phyloP scores from a whole-genome alignment of 2,113 vertebrate species.

The Nycticebus coucang region DNA sequence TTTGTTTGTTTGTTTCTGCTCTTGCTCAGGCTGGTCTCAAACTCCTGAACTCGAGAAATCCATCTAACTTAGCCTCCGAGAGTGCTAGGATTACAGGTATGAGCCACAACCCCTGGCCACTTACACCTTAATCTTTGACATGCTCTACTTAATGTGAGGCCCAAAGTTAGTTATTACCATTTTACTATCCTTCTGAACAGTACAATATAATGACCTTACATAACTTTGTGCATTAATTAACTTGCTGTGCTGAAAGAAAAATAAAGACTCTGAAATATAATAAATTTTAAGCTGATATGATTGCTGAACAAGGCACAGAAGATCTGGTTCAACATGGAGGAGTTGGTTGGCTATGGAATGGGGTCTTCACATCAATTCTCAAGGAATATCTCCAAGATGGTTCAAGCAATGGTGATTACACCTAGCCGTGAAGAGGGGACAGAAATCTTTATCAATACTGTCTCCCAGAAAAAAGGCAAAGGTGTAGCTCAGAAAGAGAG shows the following conservation, averaged over 20 bases:
- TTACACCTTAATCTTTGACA: not conserved
- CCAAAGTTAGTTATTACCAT: not conserved
- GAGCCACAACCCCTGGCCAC: too few relatives aligned
- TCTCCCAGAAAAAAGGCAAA: not conserved
- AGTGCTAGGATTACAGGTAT: too few relatives aligned
- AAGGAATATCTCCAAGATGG: not conserved
- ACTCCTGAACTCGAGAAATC: too few relatives aligned
- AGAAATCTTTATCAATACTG: not conserved
- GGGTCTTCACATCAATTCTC: not conserved
- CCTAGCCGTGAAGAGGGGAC: not conserved
- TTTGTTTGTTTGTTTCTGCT: too few relatives aligned
- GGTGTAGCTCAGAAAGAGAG: not conserved
- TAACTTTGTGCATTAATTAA: not conserved
- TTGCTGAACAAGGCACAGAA: not conserved
- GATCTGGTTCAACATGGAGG: not conserved
- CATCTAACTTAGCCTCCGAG: too few relatives aligned
- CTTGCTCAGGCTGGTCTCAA: too few relatives aligned
- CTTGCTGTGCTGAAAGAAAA: not conserved
- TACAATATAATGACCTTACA: not conserved
- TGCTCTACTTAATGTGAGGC: not conserved
- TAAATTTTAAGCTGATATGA: not conserved
- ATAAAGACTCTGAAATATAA: not conserved
- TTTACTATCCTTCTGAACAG: not conserved
- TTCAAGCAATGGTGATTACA: not conserved
- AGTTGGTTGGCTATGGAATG: not conserved